Evolutionary conservation across 1,140 invertebrate genomes (phyloP), one percentile per base, ranked within the genome.

Genomic region (Oryzaephilus surinamensis): DNA sequence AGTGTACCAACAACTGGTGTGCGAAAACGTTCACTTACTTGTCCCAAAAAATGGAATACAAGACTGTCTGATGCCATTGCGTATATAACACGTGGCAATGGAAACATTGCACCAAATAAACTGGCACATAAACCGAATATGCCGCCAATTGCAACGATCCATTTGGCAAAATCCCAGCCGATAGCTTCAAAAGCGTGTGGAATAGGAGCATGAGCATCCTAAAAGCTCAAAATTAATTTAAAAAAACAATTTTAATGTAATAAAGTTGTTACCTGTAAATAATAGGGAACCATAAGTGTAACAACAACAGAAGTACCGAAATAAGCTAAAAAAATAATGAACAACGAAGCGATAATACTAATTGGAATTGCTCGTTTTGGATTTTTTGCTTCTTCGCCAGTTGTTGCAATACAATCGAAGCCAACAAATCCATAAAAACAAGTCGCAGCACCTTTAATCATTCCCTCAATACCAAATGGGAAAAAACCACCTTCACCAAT

Each of bases 211-310:
- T 77, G 64, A 5, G 58, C 40, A 61, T 85, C 68, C 63, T 77
- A 64, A 23, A 46, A 40, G 34, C 37, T n/a, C 4, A 37, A 15
- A 31, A 10, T 7, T 23, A 41, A 36, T 16, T n/a, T 20, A 36
- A 23, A 11, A 17, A 17, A 30, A 17, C 10, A 38, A 21, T 38
- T 20, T 16, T 4, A 30, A 10, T n/a, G n/a, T 17, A 12, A 37
- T 40, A 15, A 11, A 20, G 1, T 27, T 27, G 54, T 48, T 45
- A 87, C 84, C 70, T 87, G 82, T n/a, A 75, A 51, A 58, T 85
- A 96, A 61, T 94, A 96, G 0, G 92, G 91, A 63, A 81, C 76
- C 82, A 95, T 92, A 69, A 95, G 74, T 0, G 91, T 95, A n/a
- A 94, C 57, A 0, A 94, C 79, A 0, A 80, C 78, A 0, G 88